Conservation (phyloP, 2,888 invertebrate species). For the Nasonia oneida region DNA sequence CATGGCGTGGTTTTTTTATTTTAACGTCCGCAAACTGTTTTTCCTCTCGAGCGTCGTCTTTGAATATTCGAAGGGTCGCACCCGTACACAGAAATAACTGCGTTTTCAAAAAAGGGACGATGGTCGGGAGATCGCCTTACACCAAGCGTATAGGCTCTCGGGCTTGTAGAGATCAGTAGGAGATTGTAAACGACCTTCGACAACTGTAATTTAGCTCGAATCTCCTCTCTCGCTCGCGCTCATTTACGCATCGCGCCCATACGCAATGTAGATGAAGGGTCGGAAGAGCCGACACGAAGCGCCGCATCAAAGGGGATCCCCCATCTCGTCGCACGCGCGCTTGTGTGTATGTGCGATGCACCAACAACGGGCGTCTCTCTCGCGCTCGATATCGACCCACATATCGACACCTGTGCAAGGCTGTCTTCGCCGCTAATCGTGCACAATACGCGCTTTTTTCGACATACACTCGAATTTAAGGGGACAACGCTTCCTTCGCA, state of each 20-base stretch:
- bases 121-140: not conserved
- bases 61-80: no score
- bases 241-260: constrained; percentile 56
- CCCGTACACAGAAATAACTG: not conserved
- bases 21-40: no score
- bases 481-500: not conserved
- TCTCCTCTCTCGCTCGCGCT: constrained; percentile 48
- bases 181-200: constrained; percentile 42
- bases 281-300: constrained; percentile 22
- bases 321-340: not conserved
- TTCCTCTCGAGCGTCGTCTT: no score
- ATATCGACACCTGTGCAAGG: not conserved
- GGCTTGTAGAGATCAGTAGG: constrained; percentile 28
- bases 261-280: constrained; percentile 48
- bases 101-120: no score
- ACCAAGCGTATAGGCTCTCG: not conserved
- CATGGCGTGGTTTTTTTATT: not conserved
- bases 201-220: constrained; percentile 40
- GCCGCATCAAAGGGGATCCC: constrained; percentile 48
- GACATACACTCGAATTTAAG: no score
- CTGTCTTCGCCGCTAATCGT: not conserved
- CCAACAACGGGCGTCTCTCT: not conserved
- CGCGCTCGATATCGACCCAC: not conserved
- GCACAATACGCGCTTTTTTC: not conserved
- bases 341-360: constrained; percentile 1